phyloP scores from a whole-genome alignment of 2,888 invertebrate species.

The Nymphalis c-album region DNA sequence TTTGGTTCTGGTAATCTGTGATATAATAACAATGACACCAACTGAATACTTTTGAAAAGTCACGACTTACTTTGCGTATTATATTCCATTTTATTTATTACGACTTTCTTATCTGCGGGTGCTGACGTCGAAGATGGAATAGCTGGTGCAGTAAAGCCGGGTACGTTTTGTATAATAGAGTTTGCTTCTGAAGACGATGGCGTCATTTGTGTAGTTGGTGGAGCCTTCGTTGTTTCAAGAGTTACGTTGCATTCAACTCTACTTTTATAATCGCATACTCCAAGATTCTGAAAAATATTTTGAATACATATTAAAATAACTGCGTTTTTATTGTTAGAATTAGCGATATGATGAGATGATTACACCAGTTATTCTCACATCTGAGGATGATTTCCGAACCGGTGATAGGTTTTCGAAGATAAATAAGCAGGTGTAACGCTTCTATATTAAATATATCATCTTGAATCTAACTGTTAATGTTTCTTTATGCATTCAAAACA shows the following conservation, averaged over 20 bases:
- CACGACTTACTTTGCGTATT: constrained; percentile 57
- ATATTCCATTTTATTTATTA: constrained; percentile 50
- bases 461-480: no score
- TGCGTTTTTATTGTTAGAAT: no score
- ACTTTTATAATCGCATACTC: constrained; percentile 84
- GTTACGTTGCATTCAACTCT: constrained; percentile 78
- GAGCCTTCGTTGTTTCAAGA: constrained; percentile 15
- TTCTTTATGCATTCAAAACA: no score
- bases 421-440: no score
- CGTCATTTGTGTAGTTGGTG: constrained; percentile 23
- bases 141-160: constrained; percentile 10
- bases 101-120: constrained; percentile 37
- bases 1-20: no score
- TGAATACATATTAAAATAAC: background rate
- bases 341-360: no score
- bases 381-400: no score
- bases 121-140: constrained; percentile 6
- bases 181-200: constrained; percentile 14
- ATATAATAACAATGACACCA: background rate
- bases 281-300: constrained; percentile 71
- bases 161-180: constrained; percentile 14
- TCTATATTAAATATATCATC: no score
- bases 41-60: background rate
- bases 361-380: no score
- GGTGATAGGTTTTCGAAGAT: no score